Base-by-base conservation (phyloP, 2,888 invertebrate species). In the Aleiodes testaceus region DNA sequence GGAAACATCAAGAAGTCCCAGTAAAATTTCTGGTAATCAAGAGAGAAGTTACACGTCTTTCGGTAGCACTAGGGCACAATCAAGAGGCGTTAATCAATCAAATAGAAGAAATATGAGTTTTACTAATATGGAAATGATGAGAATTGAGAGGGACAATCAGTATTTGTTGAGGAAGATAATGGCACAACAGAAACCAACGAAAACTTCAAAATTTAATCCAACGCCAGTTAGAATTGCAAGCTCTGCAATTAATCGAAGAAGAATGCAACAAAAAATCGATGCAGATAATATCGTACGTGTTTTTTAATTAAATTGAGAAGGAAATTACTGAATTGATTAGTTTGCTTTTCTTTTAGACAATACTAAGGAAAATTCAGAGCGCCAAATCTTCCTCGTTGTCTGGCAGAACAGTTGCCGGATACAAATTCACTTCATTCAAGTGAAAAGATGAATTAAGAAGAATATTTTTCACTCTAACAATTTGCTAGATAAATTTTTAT, bases 221-320 rank as follows among this genome's bases (percentile, higher is more conserved):
- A 50, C 20, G 22, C 78, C 77, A 16, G 72, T 75, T 1, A 80
- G 79, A 71, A 55, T 78, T 2, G 81, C 86, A 53, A 87, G 85
- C 36, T 89, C 90, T 42, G 89, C 89, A 12, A 87, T 90, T 50
- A 89, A 90, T 77, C 83, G 90, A 53, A 85, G 82, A 69, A 87
- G 84, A 73, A 85, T 89, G 20, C 90, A 90, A 73, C 84, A 83
- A 69, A 85, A 87, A 76, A 90, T 90, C 75, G 89, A 90, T 74
- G 82, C 84, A 72, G 90, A 90, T 73, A 90, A 90, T 80, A 81
- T 88, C 88, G 90, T 90, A 50, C 20, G 42, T 52, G 11, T 49
- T 45, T 12, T 44, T 61, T 44, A 18, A 36, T 44, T 1, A 30
- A 30, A 3, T 26, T 26, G 1, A 26, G 26, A 26, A 26, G 20